Evolutionary conservation across 2,888 invertebrate genomes (phyloP), one percentile per base, ranked within the genome.

Genomic region (Zaprionus obscuricornis): DNA sequence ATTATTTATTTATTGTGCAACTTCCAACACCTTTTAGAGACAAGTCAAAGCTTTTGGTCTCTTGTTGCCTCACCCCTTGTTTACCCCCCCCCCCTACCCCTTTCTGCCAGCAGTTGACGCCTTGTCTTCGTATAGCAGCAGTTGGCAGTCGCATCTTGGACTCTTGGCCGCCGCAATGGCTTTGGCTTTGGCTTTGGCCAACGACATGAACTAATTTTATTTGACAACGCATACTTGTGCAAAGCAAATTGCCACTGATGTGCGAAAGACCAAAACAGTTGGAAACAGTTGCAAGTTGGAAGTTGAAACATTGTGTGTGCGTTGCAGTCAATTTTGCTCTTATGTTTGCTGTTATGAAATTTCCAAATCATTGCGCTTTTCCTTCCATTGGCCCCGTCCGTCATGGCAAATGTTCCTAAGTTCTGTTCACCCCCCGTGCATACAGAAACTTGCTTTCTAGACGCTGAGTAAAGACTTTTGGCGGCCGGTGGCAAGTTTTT

Each of bases 1-100:
- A 87, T 87, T 87, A 87, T 84, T 87, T 87, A 88, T 88, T 87
- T 87, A 87, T 88, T 87, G 87, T 87, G 88, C 87, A 88, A 88
- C 88, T 87, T 87, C 88, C 87, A 88, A 87, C 87, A 87, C 87
- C 87, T 87, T 87, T 85, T 74, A 78, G 73, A 83, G 85, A 82
- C 86, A 83, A 85, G 85, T 84, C 86, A 84, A 85, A 78, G 82
- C 83, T 82, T n/a, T 74, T 74, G 58, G 69, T 43, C 71, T 27
- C 49, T 55, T 51, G 59, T 67, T 16, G 24, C 2, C 43, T 46
- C 26, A 40, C 47, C 27, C 45, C 34, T 34, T 55, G 49, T 14
- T 20, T 24, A 14, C 13, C 24, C 14, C 16, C 2, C 6, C 24
- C 5, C 18, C 31, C 26, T 22, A 10, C 18, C 13, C 17, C 14